phyloP scores from a whole-genome alignment of 37 sponge, comb jelly and placozoan genomes.

The Ianthella basta region DNA sequence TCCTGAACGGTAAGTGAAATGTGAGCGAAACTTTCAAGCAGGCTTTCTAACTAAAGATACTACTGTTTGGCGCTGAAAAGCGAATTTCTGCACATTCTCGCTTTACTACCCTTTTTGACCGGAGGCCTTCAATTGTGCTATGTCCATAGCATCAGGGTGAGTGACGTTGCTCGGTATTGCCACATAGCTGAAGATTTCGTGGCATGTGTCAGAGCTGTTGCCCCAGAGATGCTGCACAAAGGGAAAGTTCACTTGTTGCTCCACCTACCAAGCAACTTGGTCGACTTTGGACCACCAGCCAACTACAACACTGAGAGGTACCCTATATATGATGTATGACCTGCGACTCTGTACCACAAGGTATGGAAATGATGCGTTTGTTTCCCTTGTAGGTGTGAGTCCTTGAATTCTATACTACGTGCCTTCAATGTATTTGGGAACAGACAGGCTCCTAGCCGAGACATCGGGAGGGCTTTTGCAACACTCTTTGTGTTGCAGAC shows the following conservation, averaged over 20 bases:
- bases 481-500: slow-evolving; percentile 13
- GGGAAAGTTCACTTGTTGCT: slow-evolving; percentile 48
- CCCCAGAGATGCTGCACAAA: slow-evolving; percentile 18
- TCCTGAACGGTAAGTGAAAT: too few species aligned
- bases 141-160: background rate
- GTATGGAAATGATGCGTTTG: background rate
- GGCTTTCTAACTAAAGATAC: too few species aligned
- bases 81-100: too few species aligned
- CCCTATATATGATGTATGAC: background rate
- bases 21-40: too few species aligned
- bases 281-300: slow-evolving; percentile 47
- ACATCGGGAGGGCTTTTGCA: slow-evolving; percentile 19
- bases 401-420: slow-evolving; percentile 30
- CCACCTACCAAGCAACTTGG: slow-evolving; percentile 40
- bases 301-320: slow-evolving; percentile 64
- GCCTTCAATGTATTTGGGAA: slow-evolving; percentile 25
- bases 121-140: too few species aligned
- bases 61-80: too few species aligned
- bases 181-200: slow-evolving; percentile 30
- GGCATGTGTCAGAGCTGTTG: background rate
- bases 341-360: slow-evolving; percentile 3
- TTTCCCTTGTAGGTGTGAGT: slow-evolving; percentile 23
- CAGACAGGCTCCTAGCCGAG: slow-evolving; percentile 31
- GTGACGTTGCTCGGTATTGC: background rate
- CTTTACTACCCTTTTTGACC: too few species aligned